These are phyloP conservation scores for Python bivittatus DNA, from an alignment of 2,113 vertebrate species.

Conservation along the genomic window DNA sequence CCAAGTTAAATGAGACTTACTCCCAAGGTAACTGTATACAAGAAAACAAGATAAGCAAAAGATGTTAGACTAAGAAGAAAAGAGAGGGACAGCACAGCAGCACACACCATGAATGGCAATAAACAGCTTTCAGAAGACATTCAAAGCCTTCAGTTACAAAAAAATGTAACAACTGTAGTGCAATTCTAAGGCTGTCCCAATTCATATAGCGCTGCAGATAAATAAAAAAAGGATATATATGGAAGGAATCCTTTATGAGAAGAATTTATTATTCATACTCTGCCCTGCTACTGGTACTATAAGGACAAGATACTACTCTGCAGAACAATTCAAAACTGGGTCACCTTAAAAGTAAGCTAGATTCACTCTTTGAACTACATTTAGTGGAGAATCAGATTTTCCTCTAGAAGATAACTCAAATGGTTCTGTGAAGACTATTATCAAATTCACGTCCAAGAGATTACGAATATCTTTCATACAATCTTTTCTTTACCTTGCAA, in stretches of 20 bases:
- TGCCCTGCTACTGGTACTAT: neutral
- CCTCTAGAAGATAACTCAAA: neutral
- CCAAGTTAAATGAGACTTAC: neutral
- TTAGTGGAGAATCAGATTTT: neutral
- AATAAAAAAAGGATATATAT: neutral
- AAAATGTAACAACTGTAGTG: neutral
- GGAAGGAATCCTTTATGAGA: neutral
- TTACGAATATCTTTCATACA: neutral
- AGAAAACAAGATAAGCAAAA: neutral
- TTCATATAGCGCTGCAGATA: neutral
- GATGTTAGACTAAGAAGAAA: no score
- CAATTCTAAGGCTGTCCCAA: neutral
- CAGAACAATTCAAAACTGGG: neutral
- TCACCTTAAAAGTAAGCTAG: neutral
- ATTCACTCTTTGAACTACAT: neutral
- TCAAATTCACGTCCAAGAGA: neutral
- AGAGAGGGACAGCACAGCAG: neutral
- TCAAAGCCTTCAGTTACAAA: neutral
- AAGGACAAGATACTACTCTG: neutral
- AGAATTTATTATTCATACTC: neutral
- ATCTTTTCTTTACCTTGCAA: conserved; percentile 87
- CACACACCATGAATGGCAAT: rapidly evolving
- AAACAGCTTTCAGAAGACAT: neutral
- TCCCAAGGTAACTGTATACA: neutral
- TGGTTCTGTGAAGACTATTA: neutral